Evolutionary conservation across 2,888 invertebrate genomes (phyloP).

Genomic region (Apomyelois bistriatella): DNA sequence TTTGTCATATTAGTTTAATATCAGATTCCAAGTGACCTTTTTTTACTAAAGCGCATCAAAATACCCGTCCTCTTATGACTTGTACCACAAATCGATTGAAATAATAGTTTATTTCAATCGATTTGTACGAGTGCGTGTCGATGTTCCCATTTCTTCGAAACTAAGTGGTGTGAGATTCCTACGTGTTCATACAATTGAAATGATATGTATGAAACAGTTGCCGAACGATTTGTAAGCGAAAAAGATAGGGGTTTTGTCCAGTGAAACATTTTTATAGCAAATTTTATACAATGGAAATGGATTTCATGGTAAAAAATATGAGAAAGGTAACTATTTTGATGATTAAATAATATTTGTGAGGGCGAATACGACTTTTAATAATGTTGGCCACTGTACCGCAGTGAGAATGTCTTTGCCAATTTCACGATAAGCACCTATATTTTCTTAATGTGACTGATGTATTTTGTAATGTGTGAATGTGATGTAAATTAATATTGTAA

Average conservation of each 20-base stretch:
- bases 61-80: slow-evolving; percentile 18
- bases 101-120: slow-evolving; percentile 50
- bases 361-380: background rate
- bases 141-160: slow-evolving; percentile 51
- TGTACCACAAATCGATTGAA: slow-evolving; percentile 32
- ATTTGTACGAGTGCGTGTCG: slow-evolving; percentile 53
- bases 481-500: no score
- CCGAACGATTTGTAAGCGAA: slow-evolving; percentile 41
- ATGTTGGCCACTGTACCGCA: no score
- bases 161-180: slow-evolving; percentile 50
- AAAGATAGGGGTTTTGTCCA: slow-evolving; percentile 20
- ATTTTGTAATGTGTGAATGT: no score
- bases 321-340: background rate
- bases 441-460: no score
- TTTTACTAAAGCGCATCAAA: no score
- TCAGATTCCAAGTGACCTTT: no score
- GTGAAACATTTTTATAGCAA: slow-evolving; percentile 12
- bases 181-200: slow-evolving; percentile 26
- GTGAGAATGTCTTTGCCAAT: no score
- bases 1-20: no score
- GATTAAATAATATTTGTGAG: background rate
- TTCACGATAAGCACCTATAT: no score
- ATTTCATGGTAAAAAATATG: background rate
- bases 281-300: background rate
- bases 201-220: slow-evolving; percentile 29